Evolutionary conservation across 2,113 vertebrate species (phyloP), one percentile per base, ranked within the genome.

Genomic region (Zapus hudsonius): DNA sequence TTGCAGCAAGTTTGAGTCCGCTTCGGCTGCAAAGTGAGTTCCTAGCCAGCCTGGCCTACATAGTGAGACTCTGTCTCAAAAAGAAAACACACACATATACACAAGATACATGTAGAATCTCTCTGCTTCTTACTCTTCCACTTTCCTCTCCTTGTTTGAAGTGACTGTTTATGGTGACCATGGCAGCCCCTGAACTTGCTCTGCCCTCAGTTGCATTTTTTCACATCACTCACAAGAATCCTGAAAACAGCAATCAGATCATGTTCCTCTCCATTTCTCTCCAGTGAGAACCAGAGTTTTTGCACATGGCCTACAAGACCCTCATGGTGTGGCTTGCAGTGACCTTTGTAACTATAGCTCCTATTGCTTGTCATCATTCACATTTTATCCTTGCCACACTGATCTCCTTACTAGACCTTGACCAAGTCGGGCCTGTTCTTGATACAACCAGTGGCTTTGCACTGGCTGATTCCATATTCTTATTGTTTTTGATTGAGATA

Each of bases 231-330:
- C 73, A 76, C 78, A 78, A 22, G 66, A 73, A 89, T 82, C 40
- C 87, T 74, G 76, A 59, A 84, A 72, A 76, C 29, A 70, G 29
- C 73, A 88, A 87, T 73, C 87, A 91, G 69, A 72, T 70, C n/a
- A 16, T 27, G 29, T 81, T 66, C 29, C 19, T 69, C 70, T 79
- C 82, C 59, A 29, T 92, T 57, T 70, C n/a, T 75, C 40, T 20
- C 27, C 78, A 84, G 66, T 33, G 40, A 90, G 84, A 90, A 83
- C 59, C 12, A 27, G 33, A 78, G 15, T 87, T 55, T 66, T 87
- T 79, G 78, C 22, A 78, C 31, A 5, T 90, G 64, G 36, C 87
- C 44, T 69, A 3, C 9, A 84, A 42, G 87, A 59, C 25, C 38
- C n/a, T 88, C 64, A 6, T 5, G 13, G 47, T 74, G 42, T 64